These are phyloP conservation scores for Drosophila subquinaria DNA, from an alignment of 2,888 invertebrate species.

Conservation along the genomic window DNA sequence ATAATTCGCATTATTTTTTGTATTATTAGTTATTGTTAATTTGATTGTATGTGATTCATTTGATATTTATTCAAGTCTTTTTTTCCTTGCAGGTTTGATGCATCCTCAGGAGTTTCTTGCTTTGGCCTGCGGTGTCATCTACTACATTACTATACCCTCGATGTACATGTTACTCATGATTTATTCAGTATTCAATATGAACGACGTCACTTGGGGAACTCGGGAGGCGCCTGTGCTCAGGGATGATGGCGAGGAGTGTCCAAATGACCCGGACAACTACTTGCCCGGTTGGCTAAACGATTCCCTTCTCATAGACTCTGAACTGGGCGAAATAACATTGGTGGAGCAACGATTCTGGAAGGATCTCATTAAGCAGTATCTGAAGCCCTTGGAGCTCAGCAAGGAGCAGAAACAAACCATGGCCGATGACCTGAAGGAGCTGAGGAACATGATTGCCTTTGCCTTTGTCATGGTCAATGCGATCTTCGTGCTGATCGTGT, in stretches of 20 bases:
- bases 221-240: conserved; percentile 89
- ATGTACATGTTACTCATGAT: conserved; percentile 97
- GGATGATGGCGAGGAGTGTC: conserved; percentile 40
- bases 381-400: conserved; percentile 90
- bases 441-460: conserved; percentile 89
- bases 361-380: conserved; percentile 90
- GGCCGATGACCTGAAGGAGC: conserved; percentile 83
- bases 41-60: no score
- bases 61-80: neutral
- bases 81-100: conserved; percentile 86
- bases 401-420: conserved; percentile 87
- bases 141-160: conserved; percentile 96
- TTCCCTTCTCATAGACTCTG: conserved; percentile 88
- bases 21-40: no score
- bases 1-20: no score
- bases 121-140: conserved; percentile 91
- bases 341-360: conserved; percentile 92
- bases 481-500: conserved; percentile 91
- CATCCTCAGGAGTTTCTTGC: conserved; percentile 93
- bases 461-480: conserved; percentile 92
- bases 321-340: conserved; percentile 88
- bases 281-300: conserved; percentile 89
- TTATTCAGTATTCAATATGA: conserved; percentile 96
- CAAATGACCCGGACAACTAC: conserved; percentile 55
- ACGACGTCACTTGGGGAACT: conserved; percentile 98